Evolutionary conservation across 2,888 invertebrate genomes (phyloP), one percentile per base, ranked within the genome.

Genomic region (Candidula unifasciata): DNA sequence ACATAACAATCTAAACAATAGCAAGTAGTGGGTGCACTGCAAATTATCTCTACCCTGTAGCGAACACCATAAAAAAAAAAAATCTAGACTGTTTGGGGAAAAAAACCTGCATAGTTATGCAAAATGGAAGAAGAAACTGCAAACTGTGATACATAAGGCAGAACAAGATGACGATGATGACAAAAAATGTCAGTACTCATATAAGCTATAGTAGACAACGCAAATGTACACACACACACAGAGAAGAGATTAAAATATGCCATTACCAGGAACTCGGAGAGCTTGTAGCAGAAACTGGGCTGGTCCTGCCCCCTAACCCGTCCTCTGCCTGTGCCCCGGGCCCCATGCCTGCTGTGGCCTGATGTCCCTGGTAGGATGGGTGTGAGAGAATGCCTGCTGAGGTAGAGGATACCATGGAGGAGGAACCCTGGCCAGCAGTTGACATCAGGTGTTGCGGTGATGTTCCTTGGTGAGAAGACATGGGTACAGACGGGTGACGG

Each of bases 241-340:
- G 1, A 27, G 0, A 66, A 33, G 33, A 21, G 24, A 35, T 2
- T 21, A 71, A 71, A 2, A n/a, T n/a, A 44, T n/a, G 37, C 21
- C 86, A n/a, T 83, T 54, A 88, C 88, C 88, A 85, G 74, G 88
- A 89, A 27, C 87, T 87, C 74, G 86, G 79, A 30, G 87, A 85
- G 82, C 84, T 84, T n/a, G 80, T 78, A 57, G 37, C 76, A 35
- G 80, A 84, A 16, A 84, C 84, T 6, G 84, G 84, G 33, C 84
- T 84, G 2, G 84, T 76, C 52, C 84, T 74, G 13, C 77, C 83
- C 21, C 76, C 84, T 37, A 78, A 13, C 1, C 35, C 73, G 8
- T 83, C 83, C 16, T 83, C 83, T 13, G 27, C 76, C n/a, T 66
- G 82, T 33, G 68, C n/a, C 13, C 3, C 52, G 8, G 54, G 73